These are phyloP conservation scores for Cinclus mexicanus DNA, from an alignment of 2,113 vertebrate species.

Conservation along the genomic window DNA sequence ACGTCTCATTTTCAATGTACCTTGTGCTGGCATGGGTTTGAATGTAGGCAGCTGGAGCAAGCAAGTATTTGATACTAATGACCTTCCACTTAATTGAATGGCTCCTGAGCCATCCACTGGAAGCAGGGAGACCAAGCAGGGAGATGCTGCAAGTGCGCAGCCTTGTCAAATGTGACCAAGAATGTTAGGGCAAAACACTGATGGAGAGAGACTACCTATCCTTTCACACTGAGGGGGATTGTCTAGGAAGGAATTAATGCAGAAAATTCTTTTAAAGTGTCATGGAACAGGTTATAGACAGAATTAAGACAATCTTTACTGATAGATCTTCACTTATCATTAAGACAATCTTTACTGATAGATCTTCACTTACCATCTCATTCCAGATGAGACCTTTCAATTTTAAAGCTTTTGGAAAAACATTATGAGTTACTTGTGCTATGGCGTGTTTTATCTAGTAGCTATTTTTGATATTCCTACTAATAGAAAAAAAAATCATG, in stretches of 20 bases:
- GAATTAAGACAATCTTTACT: neutral
- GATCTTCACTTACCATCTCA: neutral
- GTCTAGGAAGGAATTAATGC: neutral
- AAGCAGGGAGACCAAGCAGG: neutral
- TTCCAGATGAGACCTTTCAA: neutral
- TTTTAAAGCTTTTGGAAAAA: neutral
- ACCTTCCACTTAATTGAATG: neutral
- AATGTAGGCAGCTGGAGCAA: neutral
- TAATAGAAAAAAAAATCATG: neutral
- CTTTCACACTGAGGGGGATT: neutral
- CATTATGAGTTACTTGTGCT: neutral
- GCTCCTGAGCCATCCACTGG: neutral
- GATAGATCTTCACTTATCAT: neutral
- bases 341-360: no score
- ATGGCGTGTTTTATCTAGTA: neutral
- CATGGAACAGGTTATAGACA: neutral
- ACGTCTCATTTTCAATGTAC: neutral
- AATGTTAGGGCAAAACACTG: neutral
- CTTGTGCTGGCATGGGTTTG: neutral
- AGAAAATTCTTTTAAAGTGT: neutral
- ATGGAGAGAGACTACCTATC: neutral
- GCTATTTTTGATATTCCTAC: neutral
- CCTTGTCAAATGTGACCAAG: neutral
- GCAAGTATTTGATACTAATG: neutral
- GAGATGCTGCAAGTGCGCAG: neutral